Base-by-base conservation (phyloP, 2,888 invertebrate species). In the Ecliptopera silaceata region DNA sequence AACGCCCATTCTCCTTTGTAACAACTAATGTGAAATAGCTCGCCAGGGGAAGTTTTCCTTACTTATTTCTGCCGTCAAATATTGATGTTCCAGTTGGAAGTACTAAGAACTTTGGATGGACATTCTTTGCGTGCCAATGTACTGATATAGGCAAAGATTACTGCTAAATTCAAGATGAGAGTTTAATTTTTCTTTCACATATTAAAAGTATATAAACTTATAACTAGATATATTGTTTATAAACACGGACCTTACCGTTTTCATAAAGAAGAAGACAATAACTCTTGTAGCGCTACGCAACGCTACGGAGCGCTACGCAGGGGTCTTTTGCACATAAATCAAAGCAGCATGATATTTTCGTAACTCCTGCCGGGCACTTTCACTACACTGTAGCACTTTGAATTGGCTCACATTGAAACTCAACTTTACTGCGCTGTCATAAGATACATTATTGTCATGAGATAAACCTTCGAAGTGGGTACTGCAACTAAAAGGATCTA, bases 301-400 rank as follows among this genome's bases (percentile, higher is more conserved):
- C 15, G 15, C 50, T 36, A 17, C 47, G 51, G 38, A 45, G 46
- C 10, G 39, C 70, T 72, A 83, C 79, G 79, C 84, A 80, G 82
- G 85, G 87, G 82, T 81, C 82, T 84, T 80, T 88, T 86, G 86
- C 74, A 80, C 85, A 87, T 90, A 90, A 90, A 90, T 89, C 88
- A 90, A 82, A 88, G 84, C 82, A 84, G 79, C 79, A 76, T 82
- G 82, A 86, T 87, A 86, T 86, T 86, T 84, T 82, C 79, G 75
- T 80, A 41, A 34, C 51, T 8, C 12, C 17, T 11, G 36, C 36
- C 34, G 34, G 47, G 26, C 18, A n/a, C 12, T 39, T 31, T 11
- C 13, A 12, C 11, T 10, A 12, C 18, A 10, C 31, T 20, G 29
- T 31, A 12, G 18, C 51, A 45, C 36, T 51, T 10, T 26, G 4